Percentiles rank a stretch among this genome's conserved stretches.
Evolutionary conservation across 2,888 invertebrate species (phyloP).

Genomic region (Dynastes tityus): DNA sequence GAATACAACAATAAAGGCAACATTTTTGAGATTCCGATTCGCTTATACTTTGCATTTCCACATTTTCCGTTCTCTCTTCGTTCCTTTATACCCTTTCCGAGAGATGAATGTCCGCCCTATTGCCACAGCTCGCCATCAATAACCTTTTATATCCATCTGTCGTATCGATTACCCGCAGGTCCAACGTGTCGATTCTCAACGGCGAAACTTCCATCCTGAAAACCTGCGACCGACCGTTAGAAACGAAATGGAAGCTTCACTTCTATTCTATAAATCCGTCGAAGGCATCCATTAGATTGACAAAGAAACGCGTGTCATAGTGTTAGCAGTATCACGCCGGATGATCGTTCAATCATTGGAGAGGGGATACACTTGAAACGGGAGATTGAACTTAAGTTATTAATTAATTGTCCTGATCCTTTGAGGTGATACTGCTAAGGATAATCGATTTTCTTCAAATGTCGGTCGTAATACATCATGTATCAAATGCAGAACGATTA

Average conservation of each 20-base stretch:
- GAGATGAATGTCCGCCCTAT: slow-evolving; percentile 51
- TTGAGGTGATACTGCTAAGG: not conserved
- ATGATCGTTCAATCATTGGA: slow-evolving; percentile 41
- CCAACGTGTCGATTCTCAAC: slow-evolving; percentile 55
- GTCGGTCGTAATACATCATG: slow-evolving; percentile 1
- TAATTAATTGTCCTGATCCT: slow-evolving; percentile 29
- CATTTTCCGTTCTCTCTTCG: slow-evolving; percentile 27
- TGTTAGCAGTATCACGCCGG: slow-evolving; percentile 10
- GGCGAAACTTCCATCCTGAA: slow-evolving; percentile 20
- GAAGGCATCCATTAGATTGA: slow-evolving; percentile 39
- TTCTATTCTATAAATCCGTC: slow-evolving; percentile 42
- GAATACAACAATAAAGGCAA: slow-evolving; percentile 9
- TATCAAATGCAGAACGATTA: not conserved
- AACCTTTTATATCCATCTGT: slow-evolving; percentile 63
- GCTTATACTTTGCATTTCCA: slow-evolving; percentile 15
- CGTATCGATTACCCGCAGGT: slow-evolving; percentile 63
- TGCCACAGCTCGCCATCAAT: slow-evolving; percentile 59
- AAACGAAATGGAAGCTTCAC: slow-evolving; percentile 16
- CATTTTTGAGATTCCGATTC: slow-evolving; percentile 24
- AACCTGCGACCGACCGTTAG: slow-evolving; percentile 11
- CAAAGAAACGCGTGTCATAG: slow-evolving; percentile 31
- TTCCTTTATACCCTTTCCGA: slow-evolving; percentile 30
- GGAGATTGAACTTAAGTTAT: slow-evolving; percentile 32
- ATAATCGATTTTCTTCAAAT: slow-evolving; percentile 1
- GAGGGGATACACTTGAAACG: slow-evolving; percentile 15